Percentiles rank a stretch among this genome's conserved stretches.
Conservation (phyloP, 2,797 vertebrate species). For the Cryptoblepharus egeriae region DNA sequence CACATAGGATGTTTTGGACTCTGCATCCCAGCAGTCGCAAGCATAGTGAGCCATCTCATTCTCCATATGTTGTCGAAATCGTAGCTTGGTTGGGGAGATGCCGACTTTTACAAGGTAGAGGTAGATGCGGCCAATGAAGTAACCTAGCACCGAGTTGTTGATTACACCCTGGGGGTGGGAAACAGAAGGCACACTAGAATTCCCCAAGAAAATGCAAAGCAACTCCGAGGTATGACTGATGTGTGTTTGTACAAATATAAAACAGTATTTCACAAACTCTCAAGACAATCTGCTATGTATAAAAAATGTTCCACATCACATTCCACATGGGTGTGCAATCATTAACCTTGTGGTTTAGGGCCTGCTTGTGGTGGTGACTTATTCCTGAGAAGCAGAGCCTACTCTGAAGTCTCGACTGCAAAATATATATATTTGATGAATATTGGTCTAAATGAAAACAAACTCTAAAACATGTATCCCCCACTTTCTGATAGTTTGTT, state of each 20-base stretch:
- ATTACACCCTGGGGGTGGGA: constrained; percentile 86
- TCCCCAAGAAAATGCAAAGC: neutral
- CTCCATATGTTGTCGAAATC: constrained; percentile 99
- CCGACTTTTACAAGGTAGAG: constrained; percentile 96
- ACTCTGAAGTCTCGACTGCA: neutral
- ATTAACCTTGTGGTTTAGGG: neutral
- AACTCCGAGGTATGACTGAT: neutral
- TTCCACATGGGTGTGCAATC: neutral
- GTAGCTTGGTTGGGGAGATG: constrained; percentile 91
- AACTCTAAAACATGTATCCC: too few species aligned
- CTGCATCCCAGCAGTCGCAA: constrained; percentile 98
- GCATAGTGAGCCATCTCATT: constrained; percentile 99
- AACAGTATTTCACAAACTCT: neutral
- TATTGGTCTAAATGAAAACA: neutral
- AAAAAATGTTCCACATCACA: neutral
- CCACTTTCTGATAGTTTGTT: too few species aligned
- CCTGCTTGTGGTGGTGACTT: neutral
- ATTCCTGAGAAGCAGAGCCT: neutral
- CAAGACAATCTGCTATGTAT: neutral
- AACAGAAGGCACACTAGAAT: neutral
- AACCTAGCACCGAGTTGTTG: constrained; percentile 98
- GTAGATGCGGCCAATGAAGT: constrained; percentile 99
- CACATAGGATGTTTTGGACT: constrained; percentile 97
- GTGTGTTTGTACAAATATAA: neutral
- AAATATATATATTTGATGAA: neutral